Evolutionary conservation across 1,140 invertebrate species (phyloP).

Genomic region (Carcinoscorpius rotundicauda): DNA sequence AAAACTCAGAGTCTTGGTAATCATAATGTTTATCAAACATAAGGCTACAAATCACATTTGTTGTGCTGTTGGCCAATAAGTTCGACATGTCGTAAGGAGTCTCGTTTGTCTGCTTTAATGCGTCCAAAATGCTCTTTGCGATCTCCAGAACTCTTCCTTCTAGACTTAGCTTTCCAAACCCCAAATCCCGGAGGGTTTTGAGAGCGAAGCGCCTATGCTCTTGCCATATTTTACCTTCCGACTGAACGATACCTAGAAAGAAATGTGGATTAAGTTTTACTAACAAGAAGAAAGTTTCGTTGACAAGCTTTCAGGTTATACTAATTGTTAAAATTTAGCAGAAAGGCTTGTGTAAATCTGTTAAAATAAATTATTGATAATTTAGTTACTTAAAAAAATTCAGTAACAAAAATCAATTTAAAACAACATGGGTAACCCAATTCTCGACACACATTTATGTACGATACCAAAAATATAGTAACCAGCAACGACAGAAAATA

Average conservation of each 20-base stretch:
- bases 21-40: conserved; percentile 20
- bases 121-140: conserved; percentile 23
- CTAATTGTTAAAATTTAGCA: too few relatives aligned
- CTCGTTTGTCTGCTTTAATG: conserved; percentile 4
- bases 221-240: conserved; percentile 58
- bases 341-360: too few relatives aligned
- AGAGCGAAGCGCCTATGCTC: conserved; percentile 59
- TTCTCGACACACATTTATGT: too few relatives aligned
- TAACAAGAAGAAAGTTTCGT: too few relatives aligned
- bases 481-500: too few relatives aligned
- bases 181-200: conserved; percentile 51
- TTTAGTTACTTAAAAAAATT: too few relatives aligned
- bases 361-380: too few relatives aligned
- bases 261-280: too few relatives aligned
- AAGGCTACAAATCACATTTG: conserved; percentile 16
- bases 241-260: conserved; percentile 12
- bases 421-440: too few relatives aligned
- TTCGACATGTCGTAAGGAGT: conserved; percentile 1
- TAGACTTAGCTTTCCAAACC: conserved; percentile 60
- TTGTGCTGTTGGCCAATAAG: conserved; percentile 6
- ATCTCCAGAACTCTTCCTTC: conserved; percentile 47
- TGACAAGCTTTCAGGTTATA: too few relatives aligned
- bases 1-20: conserved; percentile 9
- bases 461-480: too few relatives aligned
- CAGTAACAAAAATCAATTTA: too few relatives aligned